Evolutionary conservation across 2,113 vertebrate genomes (phyloP), one percentile per base, ranked within the genome.

Genomic region (Pteronura brasiliensis): DNA sequence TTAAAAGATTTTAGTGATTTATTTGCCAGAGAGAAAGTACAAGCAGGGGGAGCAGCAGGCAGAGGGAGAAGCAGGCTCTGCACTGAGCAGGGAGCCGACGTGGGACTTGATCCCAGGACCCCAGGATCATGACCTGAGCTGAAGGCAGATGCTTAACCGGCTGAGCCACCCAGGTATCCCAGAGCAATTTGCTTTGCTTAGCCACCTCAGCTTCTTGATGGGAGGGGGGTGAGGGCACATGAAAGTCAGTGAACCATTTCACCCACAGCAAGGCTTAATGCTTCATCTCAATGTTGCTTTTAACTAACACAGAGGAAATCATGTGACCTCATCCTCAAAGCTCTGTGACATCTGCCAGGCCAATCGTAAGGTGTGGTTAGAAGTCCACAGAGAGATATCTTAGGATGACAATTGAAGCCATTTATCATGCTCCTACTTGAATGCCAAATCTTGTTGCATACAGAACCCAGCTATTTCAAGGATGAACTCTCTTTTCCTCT

Each of bases 271-370:
- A 92, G 44, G 34, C 57, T 72, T 88, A 80, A 39, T 47, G 47
- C 86, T 90, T 92, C 7, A 29, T 55, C 52, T 81, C 71, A 57
- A 36, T 36, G 44, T 57, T 92, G n/a, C 55, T 94, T 97, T 96
- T 67, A 72, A 77, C 36, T 57, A 85, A 86, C 27, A 59, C 14
- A 67, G 59, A 92, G 55, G 59, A 90, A 59, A 3, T 74, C 55
- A 9, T 3, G 20, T 65, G 88, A 81, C 31, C 20, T 57, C 49
- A 27, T 59, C 59, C 63, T 72, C 77, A 61, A 59, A 67, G 52
- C 44, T 71, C 31, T 82, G 9, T 52, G 44, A 83, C 31, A 47
- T 18, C 49, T 36, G 52, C 49, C 27, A 57, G 74, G 65, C 85
- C 49, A 7, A 7, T 83, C n/a, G 6, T 52, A 12, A 52, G 31